Conservation (phyloP, 2,888 invertebrate genomes). For the Argyra leucocephala region DNA sequence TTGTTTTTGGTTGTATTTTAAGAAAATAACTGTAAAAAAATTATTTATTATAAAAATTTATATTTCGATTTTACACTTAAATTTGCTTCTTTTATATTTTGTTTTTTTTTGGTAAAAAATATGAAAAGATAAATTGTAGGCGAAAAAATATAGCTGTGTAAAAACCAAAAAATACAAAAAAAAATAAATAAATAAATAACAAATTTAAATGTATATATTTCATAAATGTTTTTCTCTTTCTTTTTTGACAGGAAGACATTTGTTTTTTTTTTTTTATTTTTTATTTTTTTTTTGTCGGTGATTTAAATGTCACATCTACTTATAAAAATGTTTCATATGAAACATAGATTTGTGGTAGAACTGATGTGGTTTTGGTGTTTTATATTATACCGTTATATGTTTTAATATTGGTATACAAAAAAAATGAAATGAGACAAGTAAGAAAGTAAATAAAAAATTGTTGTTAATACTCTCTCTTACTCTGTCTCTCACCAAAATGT, state of each 20-base stretch:
- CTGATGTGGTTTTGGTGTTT: neutral
- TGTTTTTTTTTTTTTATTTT: neutral
- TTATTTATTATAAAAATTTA: conserved; percentile 6
- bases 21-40: neutral
- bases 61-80: neutral
- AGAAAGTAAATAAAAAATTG: neutral
- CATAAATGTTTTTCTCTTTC: too few species aligned
- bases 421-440: too few species aligned
- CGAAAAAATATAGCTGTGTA: too few species aligned
- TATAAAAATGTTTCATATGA: neutral
- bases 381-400: neutral
- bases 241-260: neutral
- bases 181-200: too few species aligned
- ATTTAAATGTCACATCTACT: neutral
- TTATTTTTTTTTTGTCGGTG: neutral
- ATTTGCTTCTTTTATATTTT: neutral
- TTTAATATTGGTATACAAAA: too few species aligned
- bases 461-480: neutral
- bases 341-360: neutral
- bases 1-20: neutral
- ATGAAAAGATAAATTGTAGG: neutral
- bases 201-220: too few species aligned
- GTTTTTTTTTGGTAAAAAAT: too few species aligned
- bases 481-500: neutral
- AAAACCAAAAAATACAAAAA: neutral